phyloP scores from a whole-genome alignment of 2,113 vertebrate species.

The Synodontis membranacea region DNA sequence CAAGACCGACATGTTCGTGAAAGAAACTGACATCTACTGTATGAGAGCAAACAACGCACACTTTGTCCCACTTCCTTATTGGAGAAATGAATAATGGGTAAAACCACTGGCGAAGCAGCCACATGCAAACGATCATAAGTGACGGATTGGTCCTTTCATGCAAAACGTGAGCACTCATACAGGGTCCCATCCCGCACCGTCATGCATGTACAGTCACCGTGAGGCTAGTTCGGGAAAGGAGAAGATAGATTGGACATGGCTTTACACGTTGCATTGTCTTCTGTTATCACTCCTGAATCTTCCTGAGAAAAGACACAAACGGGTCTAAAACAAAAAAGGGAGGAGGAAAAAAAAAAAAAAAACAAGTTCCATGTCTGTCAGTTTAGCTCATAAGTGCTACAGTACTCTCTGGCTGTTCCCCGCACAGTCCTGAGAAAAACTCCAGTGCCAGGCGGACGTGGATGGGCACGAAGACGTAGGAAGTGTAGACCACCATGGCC shows the following conservation, averaged over 20 bases:
- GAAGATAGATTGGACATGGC: constrained; percentile 41
- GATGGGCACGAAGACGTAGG: constrained; percentile 93
- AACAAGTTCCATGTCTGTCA: neutral
- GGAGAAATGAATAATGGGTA: neutral
- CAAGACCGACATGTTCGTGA: constrained; percentile 9
- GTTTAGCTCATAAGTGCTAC: constrained; percentile 74
- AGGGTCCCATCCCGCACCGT: constrained; percentile 46
- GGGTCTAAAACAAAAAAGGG: constrained; percentile 21
- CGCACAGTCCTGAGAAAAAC: constrained; percentile 88
- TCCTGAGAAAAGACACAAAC: constrained; percentile 25
- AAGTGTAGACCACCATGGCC: constrained; percentile 91
- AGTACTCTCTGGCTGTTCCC: constrained; percentile 74
- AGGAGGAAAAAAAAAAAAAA: constrained; percentile 49
- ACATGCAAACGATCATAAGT: constrained; percentile 53
- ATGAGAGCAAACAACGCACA: neutral
- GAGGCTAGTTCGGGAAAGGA: constrained; percentile 27
- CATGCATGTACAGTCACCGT: constrained; percentile 42
- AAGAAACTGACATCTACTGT: neutral
- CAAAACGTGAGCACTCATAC: constrained; percentile 61
- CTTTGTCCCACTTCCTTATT: neutral
- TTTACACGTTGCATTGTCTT: neutral
- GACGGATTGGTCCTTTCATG: constrained; percentile 55
- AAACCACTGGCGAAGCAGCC: constrained; percentile 16
- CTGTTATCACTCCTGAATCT: neutral
- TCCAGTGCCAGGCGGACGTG: constrained; percentile 86